A percentile compares a stretch with the other conserved stretches of the same genome.
phyloP scores from a whole-genome alignment of 2,888 invertebrate genomes.

The Patella pellucida region DNA sequence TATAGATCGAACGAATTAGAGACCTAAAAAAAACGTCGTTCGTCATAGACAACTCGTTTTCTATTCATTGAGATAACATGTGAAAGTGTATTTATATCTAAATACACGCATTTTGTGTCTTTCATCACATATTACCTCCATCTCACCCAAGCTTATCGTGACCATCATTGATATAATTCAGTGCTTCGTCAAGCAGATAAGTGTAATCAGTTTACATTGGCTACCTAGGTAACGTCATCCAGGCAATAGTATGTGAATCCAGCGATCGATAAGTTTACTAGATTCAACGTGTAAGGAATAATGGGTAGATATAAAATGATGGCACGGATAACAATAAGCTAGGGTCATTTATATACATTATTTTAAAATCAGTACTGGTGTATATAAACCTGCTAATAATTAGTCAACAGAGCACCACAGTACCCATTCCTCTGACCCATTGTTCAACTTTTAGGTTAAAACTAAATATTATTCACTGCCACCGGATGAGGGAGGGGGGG shows the following conservation, averaged over 20 bases:
- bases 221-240: conserved; percentile 8
- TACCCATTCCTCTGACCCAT: too few species aligned
- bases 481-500: too few species aligned
- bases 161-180: neutral
- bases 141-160: neutral
- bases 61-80: too few species aligned
- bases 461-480: too few species aligned
- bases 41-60: too few species aligned
- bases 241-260: neutral
- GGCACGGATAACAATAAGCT: neutral
- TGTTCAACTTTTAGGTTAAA: too few species aligned
- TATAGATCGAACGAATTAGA: too few species aligned
- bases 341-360: conserved; percentile 2
- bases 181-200: conserved; percentile 10
- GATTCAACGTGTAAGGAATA: conserved; percentile 1
- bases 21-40: too few species aligned
- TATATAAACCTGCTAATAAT: too few species aligned
- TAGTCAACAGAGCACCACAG: too few species aligned
- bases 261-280: conserved; percentile 6
- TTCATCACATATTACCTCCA: neutral
- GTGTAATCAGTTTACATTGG: conserved; percentile 8
- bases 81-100: too few species aligned
- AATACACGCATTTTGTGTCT: too few species aligned
- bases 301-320: neutral
- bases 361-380: neutral